Conservation (phyloP, 2,888 invertebrate genomes). For the Anoncus sp. region DNA sequence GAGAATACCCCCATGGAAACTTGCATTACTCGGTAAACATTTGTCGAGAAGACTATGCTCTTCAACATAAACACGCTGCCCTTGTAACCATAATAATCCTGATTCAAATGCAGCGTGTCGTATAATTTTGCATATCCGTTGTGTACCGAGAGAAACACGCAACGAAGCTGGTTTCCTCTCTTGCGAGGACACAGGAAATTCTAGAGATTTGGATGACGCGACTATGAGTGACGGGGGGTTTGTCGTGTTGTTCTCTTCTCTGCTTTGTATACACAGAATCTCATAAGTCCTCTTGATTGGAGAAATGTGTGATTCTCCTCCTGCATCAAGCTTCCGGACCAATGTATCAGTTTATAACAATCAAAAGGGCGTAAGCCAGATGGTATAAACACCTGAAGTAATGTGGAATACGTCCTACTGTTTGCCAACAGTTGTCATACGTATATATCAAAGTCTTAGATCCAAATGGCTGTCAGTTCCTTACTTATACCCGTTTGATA, state of each 20-base stretch:
- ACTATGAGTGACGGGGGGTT: no score
- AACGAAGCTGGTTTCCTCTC: neutral
- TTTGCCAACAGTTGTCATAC: neutral
- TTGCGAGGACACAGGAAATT: neutral
- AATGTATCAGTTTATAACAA: neutral
- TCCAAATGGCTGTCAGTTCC: neutral
- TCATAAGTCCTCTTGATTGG: constrained; percentile 44
- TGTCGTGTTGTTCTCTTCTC: neutral
- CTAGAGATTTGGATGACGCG: neutral
- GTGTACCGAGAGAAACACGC: neutral
- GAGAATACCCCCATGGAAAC: no score
- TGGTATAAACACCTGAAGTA: no score
- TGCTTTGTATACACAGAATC: neutral
- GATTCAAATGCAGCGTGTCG: neutral
- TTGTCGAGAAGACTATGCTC: neutral
- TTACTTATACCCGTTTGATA: neutral
- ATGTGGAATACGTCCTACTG: constrained; percentile 1
- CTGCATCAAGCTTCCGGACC: constrained; percentile 7
- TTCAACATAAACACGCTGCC: neutral
- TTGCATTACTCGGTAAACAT: neutral
- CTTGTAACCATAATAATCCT: neutral
- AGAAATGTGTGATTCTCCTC: constrained; percentile 8
- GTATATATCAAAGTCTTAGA: neutral
- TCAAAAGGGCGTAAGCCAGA: neutral
- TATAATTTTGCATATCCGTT: neutral